A percentile compares a stretch with the other conserved stretches of the same genome.
phyloP scores from a whole-genome alignment of 2,113 vertebrate genomes.

The Dendropsophus ebraccatus region DNA sequence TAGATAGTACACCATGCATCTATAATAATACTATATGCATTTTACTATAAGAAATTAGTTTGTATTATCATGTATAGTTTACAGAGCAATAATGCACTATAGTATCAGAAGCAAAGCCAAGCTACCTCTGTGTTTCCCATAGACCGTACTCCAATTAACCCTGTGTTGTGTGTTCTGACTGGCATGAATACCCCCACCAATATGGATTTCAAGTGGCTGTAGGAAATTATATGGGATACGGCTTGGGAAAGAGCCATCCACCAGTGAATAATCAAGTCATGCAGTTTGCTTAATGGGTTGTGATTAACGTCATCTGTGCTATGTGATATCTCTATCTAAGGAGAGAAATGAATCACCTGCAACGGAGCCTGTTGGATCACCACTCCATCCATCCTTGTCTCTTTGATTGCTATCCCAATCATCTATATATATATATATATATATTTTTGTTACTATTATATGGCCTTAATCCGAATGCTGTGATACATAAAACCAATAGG shows the following conservation, averaged over 20 bases:
- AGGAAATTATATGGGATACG: background rate
- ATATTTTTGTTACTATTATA: background rate
- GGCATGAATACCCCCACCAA: background rate
- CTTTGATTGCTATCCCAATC: background rate
- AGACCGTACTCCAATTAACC: background rate
- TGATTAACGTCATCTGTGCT: constrained; percentile 1
- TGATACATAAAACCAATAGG: background rate
- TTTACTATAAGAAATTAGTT: too few relatives aligned
- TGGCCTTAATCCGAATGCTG: background rate
- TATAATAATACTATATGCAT: too few relatives aligned
- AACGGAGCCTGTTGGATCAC: background rate
- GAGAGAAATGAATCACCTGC: background rate
- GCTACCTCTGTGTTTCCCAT: background rate
- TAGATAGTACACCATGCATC: too few relatives aligned
- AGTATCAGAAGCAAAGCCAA: background rate
- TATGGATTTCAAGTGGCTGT: background rate
- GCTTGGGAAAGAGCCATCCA: background rate
- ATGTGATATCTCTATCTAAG: background rate
- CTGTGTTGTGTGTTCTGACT: background rate
- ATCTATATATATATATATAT: constrained; percentile 2
- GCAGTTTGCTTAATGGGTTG: background rate
- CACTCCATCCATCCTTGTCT: too few relatives aligned
- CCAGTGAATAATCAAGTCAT: background rate
- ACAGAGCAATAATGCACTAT: background rate
- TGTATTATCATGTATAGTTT: too few relatives aligned